Evolutionary conservation across 2,888 invertebrate genomes (phyloP), one percentile per base, ranked within the genome.

Genomic region (Argyra leucocephala): DNA sequence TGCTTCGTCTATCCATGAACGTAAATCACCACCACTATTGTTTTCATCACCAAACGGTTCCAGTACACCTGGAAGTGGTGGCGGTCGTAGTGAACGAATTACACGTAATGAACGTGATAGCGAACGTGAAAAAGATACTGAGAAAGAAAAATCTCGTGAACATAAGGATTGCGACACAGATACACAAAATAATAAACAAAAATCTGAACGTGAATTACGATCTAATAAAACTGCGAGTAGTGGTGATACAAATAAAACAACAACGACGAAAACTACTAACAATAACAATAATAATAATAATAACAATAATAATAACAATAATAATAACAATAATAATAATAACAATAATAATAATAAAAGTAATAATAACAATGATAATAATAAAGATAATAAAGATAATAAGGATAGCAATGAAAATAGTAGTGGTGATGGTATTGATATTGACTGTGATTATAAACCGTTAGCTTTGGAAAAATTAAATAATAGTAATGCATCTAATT

Each of bases 401-500:
- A 48, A 48, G 18, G 48, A 48, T n/a, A 31, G 10, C 10, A 66
- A 67, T 18, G 66, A 67, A 26, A 66, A 60, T 12, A 69, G 68
- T 23, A 69, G 69, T 59, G 71, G 69, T 21, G 68, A 66, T 59
- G 69, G 70, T 58, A 66, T 59, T 66, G 70, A 61, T 67, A 68
- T 59, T 68, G 58, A 48, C 23, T 22, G 66, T 63, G 69, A 68
- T 65, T 68, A 67, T 22, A 60, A 6, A 62, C 36, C 65, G 66
- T 68, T 63, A 73, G 72, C 63, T 68, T 63, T 65, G 69, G 70
- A 65, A 72, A 70, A 62, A 76, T 77, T 24, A 76, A 74, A 69
- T 74, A 76, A 24, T 71, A 75, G 3, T 72, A 74, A 71, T 63
- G 74, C 75, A 2, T 72, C 74, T 48, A 73, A 76, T 66, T 74